Evolutionary conservation across 2,888 invertebrate genomes (phyloP).

Genomic region (Drosophila kokeensis): DNA sequence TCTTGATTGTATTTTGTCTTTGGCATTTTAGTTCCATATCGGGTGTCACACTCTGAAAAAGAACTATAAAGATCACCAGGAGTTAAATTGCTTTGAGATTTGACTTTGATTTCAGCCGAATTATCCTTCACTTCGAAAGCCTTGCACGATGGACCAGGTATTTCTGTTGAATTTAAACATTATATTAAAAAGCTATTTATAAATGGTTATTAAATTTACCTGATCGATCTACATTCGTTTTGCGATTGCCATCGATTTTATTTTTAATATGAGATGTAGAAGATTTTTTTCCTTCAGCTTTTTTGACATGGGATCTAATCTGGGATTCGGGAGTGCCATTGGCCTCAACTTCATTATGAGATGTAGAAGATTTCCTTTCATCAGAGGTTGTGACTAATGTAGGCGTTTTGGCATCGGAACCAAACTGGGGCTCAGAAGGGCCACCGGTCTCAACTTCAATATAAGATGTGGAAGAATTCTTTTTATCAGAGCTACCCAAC

Average conservation of each 20-base stretch:
- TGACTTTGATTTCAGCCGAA: not conserved
- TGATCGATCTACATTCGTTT: not conserved
- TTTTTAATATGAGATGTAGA: not conserved
- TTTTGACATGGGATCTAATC: not conserved
- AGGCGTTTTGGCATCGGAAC: not conserved
- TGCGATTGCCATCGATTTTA: not conserved
- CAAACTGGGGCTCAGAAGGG: not conserved
- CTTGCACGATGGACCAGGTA: not conserved
- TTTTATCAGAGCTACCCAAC: not conserved
- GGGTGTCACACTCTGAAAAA: conserved; percentile 9
- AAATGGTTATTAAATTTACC: not conserved
- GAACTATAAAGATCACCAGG: conserved; percentile 20
- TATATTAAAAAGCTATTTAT: not conserved
- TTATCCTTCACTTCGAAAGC: not conserved
- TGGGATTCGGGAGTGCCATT: not conserved
- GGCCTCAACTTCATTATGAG: not conserved
- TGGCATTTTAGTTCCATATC: not conserved
- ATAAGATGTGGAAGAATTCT: not conserved
- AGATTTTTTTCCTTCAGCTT: not conserved
- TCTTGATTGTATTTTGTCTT: not conserved
- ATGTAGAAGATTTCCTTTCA: not conserved
- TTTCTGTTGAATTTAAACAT: not conserved
- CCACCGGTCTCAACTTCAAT: not conserved
- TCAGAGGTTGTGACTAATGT: not conserved
- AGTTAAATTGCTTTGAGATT: conserved; percentile 4